A percentile compares a stretch with the other conserved stretches of the same genome.
These are phyloP conservation scores for Polyommatus icarus DNA, from an alignment of 2,888 invertebrate genomes.

Conservation along the genomic window DNA sequence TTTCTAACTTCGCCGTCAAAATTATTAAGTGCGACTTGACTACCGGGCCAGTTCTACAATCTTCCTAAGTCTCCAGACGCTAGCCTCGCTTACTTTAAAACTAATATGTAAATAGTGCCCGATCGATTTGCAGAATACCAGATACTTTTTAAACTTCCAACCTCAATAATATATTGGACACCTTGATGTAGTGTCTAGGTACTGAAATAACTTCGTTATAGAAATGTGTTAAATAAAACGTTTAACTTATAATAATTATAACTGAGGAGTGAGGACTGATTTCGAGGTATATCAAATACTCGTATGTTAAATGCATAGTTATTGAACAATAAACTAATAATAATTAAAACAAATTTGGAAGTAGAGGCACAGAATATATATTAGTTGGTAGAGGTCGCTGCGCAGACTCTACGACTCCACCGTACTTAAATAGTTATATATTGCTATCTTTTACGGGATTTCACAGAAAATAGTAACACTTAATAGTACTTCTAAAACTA, in stretches of 20 bases:
- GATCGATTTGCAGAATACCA: slow-evolving; percentile 31
- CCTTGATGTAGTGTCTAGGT: background rate
- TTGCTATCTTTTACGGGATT: no score
- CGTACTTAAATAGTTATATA: no score
- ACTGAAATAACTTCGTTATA: slow-evolving; percentile 4
- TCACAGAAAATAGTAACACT: background rate
- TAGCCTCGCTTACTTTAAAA: slow-evolving; percentile 29
- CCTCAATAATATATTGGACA: slow-evolving; percentile 23
- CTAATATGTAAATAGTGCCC: slow-evolving; percentile 29
- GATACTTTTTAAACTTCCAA: slow-evolving; percentile 29
- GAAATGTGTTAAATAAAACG: background rate
- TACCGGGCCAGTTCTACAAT: background rate
- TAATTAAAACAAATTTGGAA: no score
- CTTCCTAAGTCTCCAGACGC: background rate
- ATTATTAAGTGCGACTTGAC: background rate
- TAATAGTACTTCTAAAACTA: background rate
- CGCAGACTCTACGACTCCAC: no score
- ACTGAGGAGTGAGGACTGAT: background rate
- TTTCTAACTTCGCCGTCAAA: background rate
- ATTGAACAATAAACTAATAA: no score
- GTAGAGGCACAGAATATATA: no score
- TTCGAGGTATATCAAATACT: background rate
- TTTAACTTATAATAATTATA: background rate
- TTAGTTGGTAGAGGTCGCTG: no score
- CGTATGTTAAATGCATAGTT: background rate